phyloP scores from a whole-genome alignment of 2,888 invertebrate genomes.

The Ormyrus thymus region DNA sequence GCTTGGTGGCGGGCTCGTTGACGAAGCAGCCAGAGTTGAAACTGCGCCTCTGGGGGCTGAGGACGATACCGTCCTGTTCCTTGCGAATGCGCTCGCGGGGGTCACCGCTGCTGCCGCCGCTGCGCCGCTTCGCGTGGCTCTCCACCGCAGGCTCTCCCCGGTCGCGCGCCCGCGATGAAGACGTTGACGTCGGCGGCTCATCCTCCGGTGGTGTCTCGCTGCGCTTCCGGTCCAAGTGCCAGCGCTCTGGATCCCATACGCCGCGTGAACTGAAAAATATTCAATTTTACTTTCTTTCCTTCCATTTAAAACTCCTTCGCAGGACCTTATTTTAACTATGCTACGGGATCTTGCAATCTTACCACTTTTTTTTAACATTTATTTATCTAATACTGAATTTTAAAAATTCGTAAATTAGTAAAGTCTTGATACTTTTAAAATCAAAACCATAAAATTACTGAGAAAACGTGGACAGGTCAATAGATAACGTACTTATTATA shows the following conservation, averaged over 20 bases:
- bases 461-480: too few relatives aligned
- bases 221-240: slow-evolving; percentile 78
- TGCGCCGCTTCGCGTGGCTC: slow-evolving; percentile 65
- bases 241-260: slow-evolving; percentile 77
- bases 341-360: too few relatives aligned
- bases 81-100: slow-evolving; percentile 87
- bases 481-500: slow-evolving; percentile 77
- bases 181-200: slow-evolving; percentile 73
- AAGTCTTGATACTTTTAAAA: too few relatives aligned
- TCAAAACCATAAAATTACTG: too few relatives aligned
- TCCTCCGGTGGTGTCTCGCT: slow-evolving; percentile 81
- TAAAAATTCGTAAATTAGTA: too few relatives aligned
- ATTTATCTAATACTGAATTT: background rate
- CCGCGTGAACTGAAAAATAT: slow-evolving; percentile 71
- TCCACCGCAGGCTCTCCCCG: slow-evolving; percentile 77
- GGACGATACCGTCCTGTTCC: slow-evolving; percentile 88
- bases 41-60: slow-evolving; percentile 90
- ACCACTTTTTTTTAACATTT: background rate
- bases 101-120: slow-evolving; percentile 79
- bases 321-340: too few relatives aligned
- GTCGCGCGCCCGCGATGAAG: slow-evolving; percentile 75
- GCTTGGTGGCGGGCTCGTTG: slow-evolving; percentile 67
- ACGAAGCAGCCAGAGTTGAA: slow-evolving; percentile 93
- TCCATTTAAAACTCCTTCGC: background rate
- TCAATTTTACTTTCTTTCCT: background rate